Conservation (phyloP, 2,797 vertebrate species). For the Paguma larvata region DNA sequence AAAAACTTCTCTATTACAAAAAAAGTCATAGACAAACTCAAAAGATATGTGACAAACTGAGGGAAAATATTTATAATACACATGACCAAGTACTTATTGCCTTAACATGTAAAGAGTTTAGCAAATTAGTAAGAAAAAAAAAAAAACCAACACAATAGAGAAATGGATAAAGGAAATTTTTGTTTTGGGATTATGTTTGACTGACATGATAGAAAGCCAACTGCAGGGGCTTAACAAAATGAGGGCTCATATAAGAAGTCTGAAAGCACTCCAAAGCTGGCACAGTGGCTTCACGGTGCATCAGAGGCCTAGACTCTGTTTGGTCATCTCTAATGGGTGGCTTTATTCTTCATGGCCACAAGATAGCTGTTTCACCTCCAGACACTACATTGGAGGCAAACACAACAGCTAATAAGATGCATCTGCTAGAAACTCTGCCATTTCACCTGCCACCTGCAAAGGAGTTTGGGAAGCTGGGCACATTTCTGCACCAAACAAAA, state of each 20-base stretch:
- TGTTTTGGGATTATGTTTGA: constrained; percentile 37
- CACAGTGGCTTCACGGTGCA: background rate
- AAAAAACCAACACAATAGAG: background rate
- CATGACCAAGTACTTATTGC: background rate
- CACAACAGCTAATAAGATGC: background rate
- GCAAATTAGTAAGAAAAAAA: background rate
- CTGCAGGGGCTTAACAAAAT: background rate
- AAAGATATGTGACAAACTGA: background rate
- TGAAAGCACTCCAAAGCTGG: background rate
- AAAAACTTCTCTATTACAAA: background rate
- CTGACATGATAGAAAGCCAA: background rate
- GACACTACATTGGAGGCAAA: background rate
- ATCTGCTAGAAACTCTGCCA: background rate
- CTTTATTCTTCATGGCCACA: background rate
- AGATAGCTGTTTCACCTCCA: background rate
- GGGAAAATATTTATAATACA: background rate
- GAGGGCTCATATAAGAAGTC: background rate
- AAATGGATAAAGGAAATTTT: constrained; percentile 14
- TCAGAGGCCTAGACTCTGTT: background rate
- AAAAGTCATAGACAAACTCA: background rate
- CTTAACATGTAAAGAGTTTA: background rate
- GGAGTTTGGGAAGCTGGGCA: background rate
- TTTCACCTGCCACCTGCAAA: background rate
- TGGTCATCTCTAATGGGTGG: background rate
- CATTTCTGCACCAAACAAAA: background rate